Conservation (phyloP, 2,888 invertebrate genomes). For the Bombylius major region DNA sequence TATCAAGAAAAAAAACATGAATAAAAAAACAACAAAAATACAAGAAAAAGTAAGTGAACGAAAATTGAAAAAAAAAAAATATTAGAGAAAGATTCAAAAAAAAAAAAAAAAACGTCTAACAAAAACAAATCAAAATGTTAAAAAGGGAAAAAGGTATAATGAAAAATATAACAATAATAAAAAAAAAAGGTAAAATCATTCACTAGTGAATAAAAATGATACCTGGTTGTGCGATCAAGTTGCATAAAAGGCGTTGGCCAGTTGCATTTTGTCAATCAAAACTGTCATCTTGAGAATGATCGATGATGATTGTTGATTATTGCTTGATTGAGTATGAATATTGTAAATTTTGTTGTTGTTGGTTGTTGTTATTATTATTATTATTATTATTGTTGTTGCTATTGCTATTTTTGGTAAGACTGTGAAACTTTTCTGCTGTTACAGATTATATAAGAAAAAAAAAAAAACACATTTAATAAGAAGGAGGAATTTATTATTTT, state of each 20-base stretch:
- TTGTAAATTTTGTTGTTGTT: background rate
- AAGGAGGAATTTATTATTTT: too few species aligned
- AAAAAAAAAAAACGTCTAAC: background rate
- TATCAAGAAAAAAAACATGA: background rate
- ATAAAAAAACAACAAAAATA: background rate
- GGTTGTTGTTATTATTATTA: too few species aligned
- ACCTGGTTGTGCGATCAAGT: slow-evolving; percentile 1
- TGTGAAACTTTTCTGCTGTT: too few species aligned
- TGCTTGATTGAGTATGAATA: background rate
- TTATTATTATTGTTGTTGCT: too few species aligned
- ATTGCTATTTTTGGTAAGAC: too few species aligned
- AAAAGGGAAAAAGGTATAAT: background rate
- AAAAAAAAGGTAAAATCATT: too few species aligned
- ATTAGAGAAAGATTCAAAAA: background rate
- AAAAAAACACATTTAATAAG: too few species aligned
- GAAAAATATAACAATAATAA: too few species aligned
- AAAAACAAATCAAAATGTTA: background rate
- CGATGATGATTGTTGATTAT: slow-evolving; percentile 1
- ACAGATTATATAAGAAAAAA: too few species aligned
- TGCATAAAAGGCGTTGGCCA: slow-evolving; percentile 7
- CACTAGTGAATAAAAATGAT: background rate
- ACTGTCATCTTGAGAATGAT: slow-evolving; percentile 5
- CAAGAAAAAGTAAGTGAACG: background rate
- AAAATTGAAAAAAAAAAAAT: background rate
- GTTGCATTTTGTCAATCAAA: slow-evolving; percentile 9